Percentiles rank a stretch among this genome's conserved stretches.
phyloP scores from a whole-genome alignment of 2,113 vertebrate genomes.

The Bungarus multicinctus region DNA sequence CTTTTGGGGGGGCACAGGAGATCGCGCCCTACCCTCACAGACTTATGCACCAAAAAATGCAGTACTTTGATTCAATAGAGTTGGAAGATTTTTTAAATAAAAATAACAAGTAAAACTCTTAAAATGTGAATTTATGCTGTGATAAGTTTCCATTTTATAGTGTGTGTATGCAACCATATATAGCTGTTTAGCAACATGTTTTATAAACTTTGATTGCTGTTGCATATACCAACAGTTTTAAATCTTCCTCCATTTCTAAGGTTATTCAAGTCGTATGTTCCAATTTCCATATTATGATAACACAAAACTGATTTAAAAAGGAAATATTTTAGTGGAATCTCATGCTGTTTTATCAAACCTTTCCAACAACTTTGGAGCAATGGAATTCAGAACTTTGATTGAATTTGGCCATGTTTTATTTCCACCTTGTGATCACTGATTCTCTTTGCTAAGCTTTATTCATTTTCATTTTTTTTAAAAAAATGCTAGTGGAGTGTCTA shows the following conservation, averaged over 20 bases:
- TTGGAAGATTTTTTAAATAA: background rate
- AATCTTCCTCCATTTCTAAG: background rate
- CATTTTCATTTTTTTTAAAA: background rate
- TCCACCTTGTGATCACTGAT: background rate
- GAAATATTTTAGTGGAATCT: background rate
- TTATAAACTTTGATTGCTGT: background rate
- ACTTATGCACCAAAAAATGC: too few species aligned
- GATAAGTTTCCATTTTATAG: background rate
- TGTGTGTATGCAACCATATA: background rate
- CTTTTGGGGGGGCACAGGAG: too few species aligned
- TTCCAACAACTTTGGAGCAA: background rate
- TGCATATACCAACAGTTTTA: background rate
- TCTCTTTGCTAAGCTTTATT: constrained; percentile 11
- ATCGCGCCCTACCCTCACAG: too few species aligned
- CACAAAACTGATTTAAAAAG: accelerated
- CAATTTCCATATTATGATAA: background rate
- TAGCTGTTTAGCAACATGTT: background rate
- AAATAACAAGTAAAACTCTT: background rate
- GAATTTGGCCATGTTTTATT: background rate
- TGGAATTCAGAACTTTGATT: background rate
- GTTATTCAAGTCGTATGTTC: background rate
- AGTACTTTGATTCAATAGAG: background rate
- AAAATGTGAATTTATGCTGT: background rate
- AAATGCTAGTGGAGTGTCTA: background rate
- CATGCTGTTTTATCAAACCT: background rate